Evolutionary conservation across 2,797 vertebrate species (phyloP).

Genomic region (Urocyon cinereoargenteus): DNA sequence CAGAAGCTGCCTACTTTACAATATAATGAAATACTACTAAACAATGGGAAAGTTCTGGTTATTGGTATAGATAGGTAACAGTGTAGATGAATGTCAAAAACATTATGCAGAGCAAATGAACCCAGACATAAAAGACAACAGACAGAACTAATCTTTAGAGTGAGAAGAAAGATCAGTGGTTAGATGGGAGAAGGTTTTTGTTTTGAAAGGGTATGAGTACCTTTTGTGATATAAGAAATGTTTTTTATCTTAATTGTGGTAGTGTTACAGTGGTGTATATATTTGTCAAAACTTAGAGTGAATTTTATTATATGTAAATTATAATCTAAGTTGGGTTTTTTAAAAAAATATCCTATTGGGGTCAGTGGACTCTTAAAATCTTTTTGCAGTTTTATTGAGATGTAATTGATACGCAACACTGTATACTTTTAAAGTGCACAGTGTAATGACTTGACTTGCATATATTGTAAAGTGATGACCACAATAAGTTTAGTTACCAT

Average conservation of each 20-base stretch:
- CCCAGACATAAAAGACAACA: background rate
- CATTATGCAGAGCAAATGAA: background rate
- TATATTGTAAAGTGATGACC: background rate
- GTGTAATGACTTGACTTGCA: background rate
- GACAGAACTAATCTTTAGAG: background rate
- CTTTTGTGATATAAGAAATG: background rate
- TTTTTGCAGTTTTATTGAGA: background rate
- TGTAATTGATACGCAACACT: background rate
- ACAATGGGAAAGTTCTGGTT: background rate
- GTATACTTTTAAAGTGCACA: background rate
- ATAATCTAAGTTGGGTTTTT: background rate
- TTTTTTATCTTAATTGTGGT: background rate
- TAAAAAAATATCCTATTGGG: background rate
- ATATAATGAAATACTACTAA: background rate
- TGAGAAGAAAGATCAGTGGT: background rate
- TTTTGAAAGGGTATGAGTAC: background rate
- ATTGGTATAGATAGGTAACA: background rate
- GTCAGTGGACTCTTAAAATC: background rate
- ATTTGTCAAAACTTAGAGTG: background rate
- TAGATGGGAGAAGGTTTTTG: background rate
- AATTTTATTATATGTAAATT: background rate
- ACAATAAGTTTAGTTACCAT: background rate
- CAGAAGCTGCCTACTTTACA: background rate
- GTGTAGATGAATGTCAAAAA: background rate
- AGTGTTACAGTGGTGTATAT: background rate